These are phyloP conservation scores for Bombylius discolor DNA, from an alignment of 2,888 invertebrate species.

Conservation along the genomic window DNA sequence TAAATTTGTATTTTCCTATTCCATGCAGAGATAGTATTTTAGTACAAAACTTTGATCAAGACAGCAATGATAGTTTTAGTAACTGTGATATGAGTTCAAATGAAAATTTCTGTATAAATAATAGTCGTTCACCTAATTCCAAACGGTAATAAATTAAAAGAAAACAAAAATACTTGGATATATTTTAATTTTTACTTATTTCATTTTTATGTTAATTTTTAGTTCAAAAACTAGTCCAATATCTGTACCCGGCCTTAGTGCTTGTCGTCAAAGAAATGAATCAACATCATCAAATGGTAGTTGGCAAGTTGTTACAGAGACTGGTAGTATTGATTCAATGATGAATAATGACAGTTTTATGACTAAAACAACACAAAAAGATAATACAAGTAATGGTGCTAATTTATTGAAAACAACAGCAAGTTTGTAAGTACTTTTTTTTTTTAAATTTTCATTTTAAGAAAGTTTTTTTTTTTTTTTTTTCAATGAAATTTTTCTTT, in stretches of 20 bases:
- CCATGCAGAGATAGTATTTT: conserved; percentile 23
- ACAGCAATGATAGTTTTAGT: conserved; percentile 34
- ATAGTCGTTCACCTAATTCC: conserved; percentile 30
- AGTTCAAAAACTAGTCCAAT: conserved; percentile 47
- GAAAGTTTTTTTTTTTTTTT: not conserved
- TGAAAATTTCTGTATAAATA: conserved; percentile 19
- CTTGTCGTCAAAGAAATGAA: conserved; percentile 43
- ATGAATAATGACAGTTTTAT: conserved; percentile 27
- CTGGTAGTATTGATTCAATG: conserved; percentile 43
- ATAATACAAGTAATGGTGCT: not conserved
- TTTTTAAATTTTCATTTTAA: not conserved
- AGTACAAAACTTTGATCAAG: conserved; percentile 21
- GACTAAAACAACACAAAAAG: not conserved
- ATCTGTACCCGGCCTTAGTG: conserved; percentile 43
- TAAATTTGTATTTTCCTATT: not conserved
- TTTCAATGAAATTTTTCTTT: not conserved
- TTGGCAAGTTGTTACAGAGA: conserved; percentile 57
- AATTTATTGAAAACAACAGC: not conserved
- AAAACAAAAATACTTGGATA: not conserved
- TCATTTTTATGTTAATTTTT: not conserved
- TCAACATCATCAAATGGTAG: conserved; percentile 48
- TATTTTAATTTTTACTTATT: not conserved
- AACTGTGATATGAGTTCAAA: conserved; percentile 34
- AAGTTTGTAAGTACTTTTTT: not conserved
- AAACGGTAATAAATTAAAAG: conserved; percentile 23